Conservation (phyloP, 2,797 vertebrate genomes). For the Antrozous pallidus region DNA sequence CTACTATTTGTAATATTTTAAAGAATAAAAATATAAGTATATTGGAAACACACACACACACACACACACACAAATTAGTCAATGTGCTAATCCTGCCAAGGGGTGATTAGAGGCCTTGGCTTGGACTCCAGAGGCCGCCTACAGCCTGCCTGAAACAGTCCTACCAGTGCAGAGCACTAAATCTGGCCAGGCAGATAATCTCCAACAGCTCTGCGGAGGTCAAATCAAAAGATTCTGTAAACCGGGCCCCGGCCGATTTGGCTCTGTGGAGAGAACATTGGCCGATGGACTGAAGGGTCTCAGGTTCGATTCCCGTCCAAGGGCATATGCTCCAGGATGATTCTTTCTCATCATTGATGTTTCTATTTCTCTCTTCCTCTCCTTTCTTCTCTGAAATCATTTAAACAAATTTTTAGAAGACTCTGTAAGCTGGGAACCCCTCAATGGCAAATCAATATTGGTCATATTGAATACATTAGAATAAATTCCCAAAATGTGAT, state of each 20-base stretch:
- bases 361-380: too few relatives aligned
- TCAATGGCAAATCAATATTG: slow-evolving; percentile 12
- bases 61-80: too few relatives aligned
- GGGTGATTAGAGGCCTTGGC: neutral
- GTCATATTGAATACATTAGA: neutral
- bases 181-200: neutral
- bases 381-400: too few relatives aligned
- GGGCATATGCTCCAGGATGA: too few relatives aligned
- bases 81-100: neutral
- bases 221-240: slow-evolving; percentile 28
- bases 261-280: too few relatives aligned
- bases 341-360: too few relatives aligned
- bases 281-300: too few relatives aligned
- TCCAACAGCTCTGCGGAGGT: neutral
- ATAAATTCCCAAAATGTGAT: neutral
- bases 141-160: neutral
- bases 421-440: neutral
- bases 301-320: too few relatives aligned
- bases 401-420: neutral
- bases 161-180: neutral
- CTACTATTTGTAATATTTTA: too few relatives aligned
- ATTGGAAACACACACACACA: too few relatives aligned
- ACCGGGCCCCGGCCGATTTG: neutral
- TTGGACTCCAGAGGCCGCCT: neutral
- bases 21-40: too few relatives aligned